phyloP scores from a whole-genome alignment of 2,113 vertebrate species.

The Notothenia rossii region DNA sequence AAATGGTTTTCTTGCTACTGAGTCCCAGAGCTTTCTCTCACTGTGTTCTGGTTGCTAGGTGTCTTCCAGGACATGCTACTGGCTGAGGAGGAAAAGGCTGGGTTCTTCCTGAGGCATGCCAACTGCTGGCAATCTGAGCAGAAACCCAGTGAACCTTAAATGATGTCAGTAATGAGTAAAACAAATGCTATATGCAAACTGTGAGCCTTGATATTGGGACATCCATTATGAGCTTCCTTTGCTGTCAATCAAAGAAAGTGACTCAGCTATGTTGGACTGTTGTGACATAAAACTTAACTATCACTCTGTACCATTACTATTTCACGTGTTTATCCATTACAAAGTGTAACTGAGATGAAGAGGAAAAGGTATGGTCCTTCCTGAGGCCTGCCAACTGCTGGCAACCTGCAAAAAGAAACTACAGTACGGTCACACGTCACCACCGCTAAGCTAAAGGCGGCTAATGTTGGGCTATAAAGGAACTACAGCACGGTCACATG shows the following conservation, averaged over 20 bases:
- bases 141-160: constrained; percentile 58
- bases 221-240: neutral
- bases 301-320: too few species aligned
- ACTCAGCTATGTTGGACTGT: too few species aligned
- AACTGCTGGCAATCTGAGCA: constrained; percentile 43
- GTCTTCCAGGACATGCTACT: constrained; percentile 66
- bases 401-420: too few species aligned
- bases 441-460: too few species aligned
- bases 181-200: constrained; percentile 11
- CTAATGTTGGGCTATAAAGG: too few species aligned
- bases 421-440: too few species aligned
- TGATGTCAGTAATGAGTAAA: constrained; percentile 35
- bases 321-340: too few species aligned
- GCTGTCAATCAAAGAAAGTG: constrained; percentile 5
- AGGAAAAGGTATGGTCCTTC: too few species aligned
- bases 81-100: constrained; percentile 77
- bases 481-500: too few species aligned
- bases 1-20: constrained; percentile 26
- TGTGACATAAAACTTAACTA: too few species aligned
- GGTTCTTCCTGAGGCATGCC: constrained; percentile 73
- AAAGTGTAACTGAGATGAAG: too few species aligned
- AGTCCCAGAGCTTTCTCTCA: neutral
- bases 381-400: too few species aligned
- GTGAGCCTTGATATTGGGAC: neutral
- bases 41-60: constrained; percentile 74